Conservation (phyloP, 2,113 vertebrate species). For the Herpetotheres cachinnans region DNA sequence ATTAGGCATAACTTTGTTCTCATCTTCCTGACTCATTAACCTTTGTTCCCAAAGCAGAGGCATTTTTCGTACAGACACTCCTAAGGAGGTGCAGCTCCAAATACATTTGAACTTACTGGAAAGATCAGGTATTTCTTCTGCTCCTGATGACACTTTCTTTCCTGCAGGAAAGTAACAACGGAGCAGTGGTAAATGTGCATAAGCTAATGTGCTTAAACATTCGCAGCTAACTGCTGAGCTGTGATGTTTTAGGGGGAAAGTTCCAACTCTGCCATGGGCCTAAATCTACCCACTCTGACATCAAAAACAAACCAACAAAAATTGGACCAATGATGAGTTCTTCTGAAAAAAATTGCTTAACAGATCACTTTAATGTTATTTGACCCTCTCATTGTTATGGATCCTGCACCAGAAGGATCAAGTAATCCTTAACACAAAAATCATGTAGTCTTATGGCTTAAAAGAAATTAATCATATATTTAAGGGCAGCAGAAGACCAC, state of each 20-base stretch:
- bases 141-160: background rate
- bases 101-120: background rate
- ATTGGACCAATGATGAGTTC: background rate
- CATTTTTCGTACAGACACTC: background rate
- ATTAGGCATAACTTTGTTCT: background rate
- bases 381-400: background rate
- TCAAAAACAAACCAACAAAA: background rate
- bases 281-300: background rate
- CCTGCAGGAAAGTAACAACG: background rate
- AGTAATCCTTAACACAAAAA: background rate
- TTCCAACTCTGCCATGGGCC: background rate
- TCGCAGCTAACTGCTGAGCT: background rate
- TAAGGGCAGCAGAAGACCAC: background rate
- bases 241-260: background rate
- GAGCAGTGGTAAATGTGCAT: background rate
- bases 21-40: background rate
- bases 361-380: background rate
- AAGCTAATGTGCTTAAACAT: background rate
- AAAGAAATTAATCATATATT: background rate
- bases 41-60: background rate
- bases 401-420: background rate
- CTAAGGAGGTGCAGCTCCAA: background rate
- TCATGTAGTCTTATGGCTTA: background rate
- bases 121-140: background rate
- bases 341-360: background rate